phyloP scores from a whole-genome alignment of 2,888 invertebrate genomes.

The Caenorhabditis macrosperma region DNA sequence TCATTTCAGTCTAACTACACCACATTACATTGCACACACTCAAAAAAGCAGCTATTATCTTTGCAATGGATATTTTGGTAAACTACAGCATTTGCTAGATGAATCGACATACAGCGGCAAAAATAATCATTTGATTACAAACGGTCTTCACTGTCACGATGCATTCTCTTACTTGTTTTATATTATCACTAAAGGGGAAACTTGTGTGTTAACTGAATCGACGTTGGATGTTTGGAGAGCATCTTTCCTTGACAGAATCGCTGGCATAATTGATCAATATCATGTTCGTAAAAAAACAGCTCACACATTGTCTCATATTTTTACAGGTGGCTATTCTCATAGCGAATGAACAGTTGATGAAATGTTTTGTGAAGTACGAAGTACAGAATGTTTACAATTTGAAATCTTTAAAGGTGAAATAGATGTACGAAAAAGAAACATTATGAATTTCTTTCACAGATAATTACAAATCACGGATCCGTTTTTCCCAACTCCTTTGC shows the following conservation, averaged over 20 bases:
- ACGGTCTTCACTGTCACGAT: constrained; percentile 57
- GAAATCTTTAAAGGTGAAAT: constrained; percentile 57
- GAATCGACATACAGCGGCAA: not conserved
- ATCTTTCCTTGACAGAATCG: constrained; percentile 61
- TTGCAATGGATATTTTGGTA: constrained; percentile 41
- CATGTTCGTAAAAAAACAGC: constrained; percentile 20
- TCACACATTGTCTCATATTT: not conserved
- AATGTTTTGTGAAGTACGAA: constrained; percentile 65
- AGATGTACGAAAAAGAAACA: not conserved
- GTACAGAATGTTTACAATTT: constrained; percentile 60
- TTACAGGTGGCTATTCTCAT: constrained; percentile 55
- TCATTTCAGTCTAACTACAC: constrained; percentile 11
- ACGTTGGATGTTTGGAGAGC: constrained; percentile 61
- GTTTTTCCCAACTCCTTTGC: constrained; percentile 28
- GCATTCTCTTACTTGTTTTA: constrained; percentile 51
- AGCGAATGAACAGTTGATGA: constrained; percentile 58
- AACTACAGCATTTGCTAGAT: not conserved
- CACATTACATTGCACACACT: constrained; percentile 47
- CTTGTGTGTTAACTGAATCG: constrained; percentile 58
- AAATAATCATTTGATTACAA: constrained; percentile 56
- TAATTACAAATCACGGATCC: constrained; percentile 61
- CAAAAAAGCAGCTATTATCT: constrained; percentile 40
- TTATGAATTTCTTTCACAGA: constrained; percentile 11
- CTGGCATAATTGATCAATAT: constrained; percentile 63
- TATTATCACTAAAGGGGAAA: constrained; percentile 55